Conservation (phyloP, 2,797 vertebrate genomes). For the Anguilla megastoma region DNA sequence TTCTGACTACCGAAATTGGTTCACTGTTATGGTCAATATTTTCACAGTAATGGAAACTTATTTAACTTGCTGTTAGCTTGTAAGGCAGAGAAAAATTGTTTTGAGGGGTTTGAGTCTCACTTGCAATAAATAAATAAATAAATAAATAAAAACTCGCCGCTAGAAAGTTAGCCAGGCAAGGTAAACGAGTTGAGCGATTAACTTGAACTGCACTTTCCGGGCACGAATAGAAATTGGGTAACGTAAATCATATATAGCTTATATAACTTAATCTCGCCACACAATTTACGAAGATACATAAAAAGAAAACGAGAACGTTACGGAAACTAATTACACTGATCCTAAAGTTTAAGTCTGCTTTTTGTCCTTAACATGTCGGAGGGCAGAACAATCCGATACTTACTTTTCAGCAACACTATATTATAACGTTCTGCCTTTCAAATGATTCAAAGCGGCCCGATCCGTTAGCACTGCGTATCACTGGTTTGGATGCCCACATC, state of each 20-base stretch:
- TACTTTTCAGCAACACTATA: constrained; percentile 2
- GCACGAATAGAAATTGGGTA: too few species aligned
- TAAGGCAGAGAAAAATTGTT: too few species aligned
- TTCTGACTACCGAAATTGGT: neutral
- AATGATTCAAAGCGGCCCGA: neutral
- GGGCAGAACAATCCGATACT: neutral
- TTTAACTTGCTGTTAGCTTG: too few species aligned
- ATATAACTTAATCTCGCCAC: neutral
- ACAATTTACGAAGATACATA: neutral
- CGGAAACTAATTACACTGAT: neutral
- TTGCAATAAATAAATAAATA: too few species aligned
- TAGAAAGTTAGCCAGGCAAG: neutral
- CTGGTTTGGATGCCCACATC: neutral
- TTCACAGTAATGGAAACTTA: neutral
- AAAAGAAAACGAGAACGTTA: neutral
- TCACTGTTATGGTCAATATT: neutral
- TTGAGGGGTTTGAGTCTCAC: neutral
- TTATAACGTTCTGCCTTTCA: neutral
- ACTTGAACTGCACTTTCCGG: too few species aligned
- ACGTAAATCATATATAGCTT: too few species aligned
- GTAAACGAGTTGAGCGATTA: too few species aligned
- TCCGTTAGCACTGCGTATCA: neutral
- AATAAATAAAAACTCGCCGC: neutral
- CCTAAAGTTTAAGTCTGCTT: neutral
- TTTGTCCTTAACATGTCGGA: neutral